These are phyloP conservation scores for Malaclemys terrapin DNA, from an alignment of 2,113 vertebrate genomes.

Conservation along the genomic window DNA sequence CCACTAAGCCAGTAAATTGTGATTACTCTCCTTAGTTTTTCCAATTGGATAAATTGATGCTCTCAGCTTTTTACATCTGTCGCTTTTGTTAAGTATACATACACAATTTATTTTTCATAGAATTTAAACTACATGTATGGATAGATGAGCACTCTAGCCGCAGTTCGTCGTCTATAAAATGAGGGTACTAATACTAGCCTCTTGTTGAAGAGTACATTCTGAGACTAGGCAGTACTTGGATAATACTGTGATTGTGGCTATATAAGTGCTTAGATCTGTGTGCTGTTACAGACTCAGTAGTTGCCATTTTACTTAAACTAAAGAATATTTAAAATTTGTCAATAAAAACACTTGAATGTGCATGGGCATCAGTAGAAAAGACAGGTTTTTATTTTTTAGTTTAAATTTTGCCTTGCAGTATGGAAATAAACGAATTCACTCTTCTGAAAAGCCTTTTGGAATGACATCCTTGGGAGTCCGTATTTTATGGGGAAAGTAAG, in stretches of 20 bases:
- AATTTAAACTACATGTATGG: background rate
- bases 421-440: background rate
- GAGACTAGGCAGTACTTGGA: background rate
- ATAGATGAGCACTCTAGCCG: background rate
- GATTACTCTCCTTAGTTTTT: background rate
- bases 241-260: background rate
- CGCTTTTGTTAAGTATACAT: background rate
- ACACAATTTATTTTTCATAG: background rate
- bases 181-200: background rate
- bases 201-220: background rate
- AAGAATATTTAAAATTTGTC: background rate
- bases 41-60: fast-evolving
- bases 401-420: background rate
- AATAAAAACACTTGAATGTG: background rate
- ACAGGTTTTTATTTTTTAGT: background rate
- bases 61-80: background rate
- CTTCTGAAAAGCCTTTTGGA: background rate
- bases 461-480: background rate
- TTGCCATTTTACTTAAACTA: background rate
- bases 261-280: background rate
- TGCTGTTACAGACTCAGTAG: background rate
- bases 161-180: background rate
- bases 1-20: background rate
- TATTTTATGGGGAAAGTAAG: background rate
- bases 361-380: background rate